These are phyloP conservation scores for Calyptomena viridis DNA, from an alignment of 2,113 vertebrate species.

Conservation along the genomic window DNA sequence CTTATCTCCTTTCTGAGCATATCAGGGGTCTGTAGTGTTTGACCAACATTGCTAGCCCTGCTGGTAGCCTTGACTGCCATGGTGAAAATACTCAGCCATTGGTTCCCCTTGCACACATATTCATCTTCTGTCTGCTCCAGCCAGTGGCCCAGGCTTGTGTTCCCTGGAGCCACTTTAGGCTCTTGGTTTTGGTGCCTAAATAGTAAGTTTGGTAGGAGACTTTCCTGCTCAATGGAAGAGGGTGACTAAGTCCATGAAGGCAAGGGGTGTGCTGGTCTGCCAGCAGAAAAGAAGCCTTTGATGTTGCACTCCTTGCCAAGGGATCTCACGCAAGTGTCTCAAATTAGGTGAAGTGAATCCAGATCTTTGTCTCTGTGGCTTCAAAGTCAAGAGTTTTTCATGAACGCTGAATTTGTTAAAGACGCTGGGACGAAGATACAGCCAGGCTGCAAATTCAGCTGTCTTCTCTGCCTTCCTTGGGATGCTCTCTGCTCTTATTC, in stretches of 20 bases:
- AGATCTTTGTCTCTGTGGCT: not conserved
- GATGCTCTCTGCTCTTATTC: not conserved
- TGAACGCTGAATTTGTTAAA: not conserved
- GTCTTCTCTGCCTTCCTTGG: not conserved
- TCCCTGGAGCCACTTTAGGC: not conserved
- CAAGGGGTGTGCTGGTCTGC: not conserved
- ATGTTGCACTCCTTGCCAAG: not conserved
- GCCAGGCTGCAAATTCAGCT: not conserved
- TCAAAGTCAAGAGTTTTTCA: not conserved
- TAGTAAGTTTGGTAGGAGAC: not conserved
- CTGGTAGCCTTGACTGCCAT: not conserved
- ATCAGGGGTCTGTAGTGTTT: not conserved
- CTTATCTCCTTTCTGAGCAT: not conserved
- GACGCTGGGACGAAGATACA: not conserved
- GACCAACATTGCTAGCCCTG: not conserved
- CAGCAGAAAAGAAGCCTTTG: not conserved
- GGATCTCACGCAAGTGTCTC: not conserved
- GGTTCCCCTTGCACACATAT: rapidly evolving
- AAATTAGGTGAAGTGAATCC: not conserved
- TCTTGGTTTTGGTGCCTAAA: not conserved
- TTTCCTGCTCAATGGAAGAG: not conserved
- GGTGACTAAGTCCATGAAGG: not conserved
- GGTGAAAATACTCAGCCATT: not conserved
- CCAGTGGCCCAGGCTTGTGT: not conserved
- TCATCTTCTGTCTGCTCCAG: not conserved